Evolutionary conservation across 2,113 vertebrate species (phyloP), one percentile per base, ranked within the genome.

Genomic region (Hippocampus barbouri): DNA sequence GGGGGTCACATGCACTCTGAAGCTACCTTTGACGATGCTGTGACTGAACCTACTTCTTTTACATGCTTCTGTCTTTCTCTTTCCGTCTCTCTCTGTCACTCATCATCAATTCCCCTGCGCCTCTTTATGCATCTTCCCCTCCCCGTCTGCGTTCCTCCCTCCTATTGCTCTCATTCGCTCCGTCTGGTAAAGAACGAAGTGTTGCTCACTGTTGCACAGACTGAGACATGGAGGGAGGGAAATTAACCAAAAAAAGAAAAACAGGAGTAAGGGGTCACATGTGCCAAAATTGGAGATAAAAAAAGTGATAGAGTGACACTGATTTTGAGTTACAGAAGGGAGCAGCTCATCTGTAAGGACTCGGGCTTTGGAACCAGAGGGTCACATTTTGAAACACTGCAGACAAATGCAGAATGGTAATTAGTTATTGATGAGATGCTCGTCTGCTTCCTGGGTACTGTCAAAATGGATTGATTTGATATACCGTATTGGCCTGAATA

Each of bases 21-120:
- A 77, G 80, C 87, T 83, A 82, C 87, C 87, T 88, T 86, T 89
- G 87, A 87, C 87, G 86, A 71, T 76, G 38, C 79, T 79, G 84
- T 85, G 81, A 87, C 82, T 81, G 87, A 80, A 75, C 75, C 88
- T 79, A 75, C 78, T 78, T 89, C 45, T 71, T 80, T 84, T 78
- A 18, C 61, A 51, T 64, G 66, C 70, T 64, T 27, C 63, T 71
- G 69, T 71, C 27, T 47, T 41, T 67, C 34, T 25, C n/a, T 70
- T 57, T 61, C 59, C 56, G 69, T 66, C 69, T 75, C 56, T 83
- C 82, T 70, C 83, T 77, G 56, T 57, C 76, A 71, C 73, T 76
- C 75, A 85, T 86, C 87, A 80, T 82, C 86, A 87, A 87, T 84
- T 83, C 81, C 83, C 80, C 75, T 69, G 77, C 73, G 81, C 71